Evolutionary conservation across 2,113 vertebrate genomes (phyloP).

Genomic region (Chamaea fasciata): DNA sequence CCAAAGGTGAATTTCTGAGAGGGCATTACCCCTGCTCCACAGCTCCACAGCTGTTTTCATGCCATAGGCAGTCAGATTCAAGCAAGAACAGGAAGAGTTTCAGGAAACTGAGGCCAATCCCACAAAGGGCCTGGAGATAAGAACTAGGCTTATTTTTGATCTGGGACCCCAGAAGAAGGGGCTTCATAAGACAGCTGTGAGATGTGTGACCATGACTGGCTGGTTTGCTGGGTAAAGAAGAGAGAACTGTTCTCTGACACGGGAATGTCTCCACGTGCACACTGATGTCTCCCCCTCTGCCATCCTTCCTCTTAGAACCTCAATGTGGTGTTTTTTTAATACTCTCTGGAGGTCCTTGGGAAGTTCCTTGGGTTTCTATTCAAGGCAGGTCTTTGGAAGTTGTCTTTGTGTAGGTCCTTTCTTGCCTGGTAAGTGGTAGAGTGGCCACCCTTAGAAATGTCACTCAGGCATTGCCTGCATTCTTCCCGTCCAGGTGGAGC

Average conservation of each 20-base stretch:
- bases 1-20: not conserved
- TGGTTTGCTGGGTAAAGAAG: not conserved
- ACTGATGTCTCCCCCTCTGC: not conserved
- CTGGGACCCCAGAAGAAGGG: not conserved
- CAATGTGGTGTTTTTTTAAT: not conserved
- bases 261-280: not conserved
- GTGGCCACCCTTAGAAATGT: not conserved
- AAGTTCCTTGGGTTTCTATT: not conserved
- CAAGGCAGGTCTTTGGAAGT: not conserved
- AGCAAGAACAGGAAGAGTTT: not conserved
- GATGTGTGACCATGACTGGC: not conserved
- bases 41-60: not conserved
- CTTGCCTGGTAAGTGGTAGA: not conserved
- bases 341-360: not conserved
- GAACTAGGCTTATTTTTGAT: not conserved
- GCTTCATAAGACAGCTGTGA: not conserved
- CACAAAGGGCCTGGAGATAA: not conserved
- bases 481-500: conserved; percentile 57
- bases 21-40: not conserved
- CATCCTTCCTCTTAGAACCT: not conserved
- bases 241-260: not conserved
- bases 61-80: not conserved
- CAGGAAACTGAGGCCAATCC: not conserved
- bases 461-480: not conserved
- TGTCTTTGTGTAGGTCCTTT: not conserved